phyloP scores from a whole-genome alignment of 2,113 vertebrate species.

The Alligator mississippiensis region DNA sequence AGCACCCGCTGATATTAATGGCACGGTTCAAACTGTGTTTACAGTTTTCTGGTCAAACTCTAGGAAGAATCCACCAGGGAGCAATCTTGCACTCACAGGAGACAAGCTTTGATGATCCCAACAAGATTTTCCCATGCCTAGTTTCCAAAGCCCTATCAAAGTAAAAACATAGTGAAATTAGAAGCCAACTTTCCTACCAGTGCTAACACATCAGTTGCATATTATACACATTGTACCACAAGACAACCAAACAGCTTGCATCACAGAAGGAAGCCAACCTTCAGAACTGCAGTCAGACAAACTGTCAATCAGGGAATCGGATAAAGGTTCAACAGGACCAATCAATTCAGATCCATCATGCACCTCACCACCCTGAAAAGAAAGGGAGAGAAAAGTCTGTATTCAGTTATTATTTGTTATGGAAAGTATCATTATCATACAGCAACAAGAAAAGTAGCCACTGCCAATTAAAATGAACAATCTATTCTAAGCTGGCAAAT shows the following conservation, averaged over 20 bases:
- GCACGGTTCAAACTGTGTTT: background rate
- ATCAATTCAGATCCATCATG: slow-evolving; percentile 96
- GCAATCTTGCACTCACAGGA: background rate
- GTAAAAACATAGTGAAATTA: background rate
- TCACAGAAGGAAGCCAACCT: slow-evolving; percentile 79
- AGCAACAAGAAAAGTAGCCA: background rate
- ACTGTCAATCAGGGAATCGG: slow-evolving; percentile 86
- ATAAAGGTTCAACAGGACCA: slow-evolving; percentile 89
- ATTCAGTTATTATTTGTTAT: background rate
- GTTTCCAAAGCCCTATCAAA: background rate
- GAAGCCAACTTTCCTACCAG: background rate
- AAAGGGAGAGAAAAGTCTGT: slow-evolving; percentile 9
- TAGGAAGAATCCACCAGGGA: background rate
- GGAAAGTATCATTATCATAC: background rate
- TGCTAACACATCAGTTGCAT: fast-evolving
- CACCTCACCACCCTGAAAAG: slow-evolving; percentile 91
- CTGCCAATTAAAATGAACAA: background rate
- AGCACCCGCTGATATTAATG: background rate
- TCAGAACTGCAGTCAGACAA: slow-evolving; percentile 93
- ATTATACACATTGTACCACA: background rate
- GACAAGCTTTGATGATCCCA: background rate
- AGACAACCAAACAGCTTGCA: background rate
- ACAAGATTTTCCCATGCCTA: background rate
- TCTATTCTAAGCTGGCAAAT: background rate
- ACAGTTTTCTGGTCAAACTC: background rate